Evolutionary conservation across 2,888 invertebrate species (phyloP).

Genomic region (Hirtodrosophila alboralis): DNA sequence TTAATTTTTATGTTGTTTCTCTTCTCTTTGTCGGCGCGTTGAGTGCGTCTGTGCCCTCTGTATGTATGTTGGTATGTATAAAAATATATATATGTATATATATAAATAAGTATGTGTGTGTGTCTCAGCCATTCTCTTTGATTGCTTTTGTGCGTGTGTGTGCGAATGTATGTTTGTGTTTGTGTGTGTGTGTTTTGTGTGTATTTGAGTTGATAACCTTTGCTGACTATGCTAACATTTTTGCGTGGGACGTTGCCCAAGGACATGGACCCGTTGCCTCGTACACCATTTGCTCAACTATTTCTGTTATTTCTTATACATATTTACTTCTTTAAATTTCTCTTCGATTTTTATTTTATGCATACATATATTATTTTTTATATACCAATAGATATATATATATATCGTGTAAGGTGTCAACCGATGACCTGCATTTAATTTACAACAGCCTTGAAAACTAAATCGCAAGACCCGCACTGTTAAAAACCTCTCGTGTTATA

Average conservation of each 20-base stretch:
- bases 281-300: constrained; percentile 57
- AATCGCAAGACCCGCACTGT: too few species aligned
- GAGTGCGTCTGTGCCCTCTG: constrained; percentile 45
- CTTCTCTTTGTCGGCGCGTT: constrained; percentile 66
- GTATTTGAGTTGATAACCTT: constrained; percentile 69
- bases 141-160: constrained; percentile 38
- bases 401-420: too few species aligned
- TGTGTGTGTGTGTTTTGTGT: constrained; percentile 10
- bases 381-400: not conserved
- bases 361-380: constrained; percentile 4
- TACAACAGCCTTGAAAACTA: too few species aligned
- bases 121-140: constrained; percentile 43
- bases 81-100: constrained; percentile 18
- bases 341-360: constrained; percentile 22
- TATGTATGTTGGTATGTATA: constrained; percentile 16
- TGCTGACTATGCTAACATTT: constrained; percentile 63
- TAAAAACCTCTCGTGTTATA: too few species aligned
- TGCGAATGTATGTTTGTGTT: constrained; percentile 8
- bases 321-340: constrained; percentile 19
- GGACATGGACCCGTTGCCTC: constrained; percentile 73
- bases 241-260: constrained; percentile 80
- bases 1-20: constrained; percentile 79
- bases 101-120: constrained; percentile 27
- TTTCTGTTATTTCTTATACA: constrained; percentile 20
- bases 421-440: too few species aligned